phyloP scores from a whole-genome alignment of 2,797 vertebrate species.

The Sarcoramphus papa region DNA sequence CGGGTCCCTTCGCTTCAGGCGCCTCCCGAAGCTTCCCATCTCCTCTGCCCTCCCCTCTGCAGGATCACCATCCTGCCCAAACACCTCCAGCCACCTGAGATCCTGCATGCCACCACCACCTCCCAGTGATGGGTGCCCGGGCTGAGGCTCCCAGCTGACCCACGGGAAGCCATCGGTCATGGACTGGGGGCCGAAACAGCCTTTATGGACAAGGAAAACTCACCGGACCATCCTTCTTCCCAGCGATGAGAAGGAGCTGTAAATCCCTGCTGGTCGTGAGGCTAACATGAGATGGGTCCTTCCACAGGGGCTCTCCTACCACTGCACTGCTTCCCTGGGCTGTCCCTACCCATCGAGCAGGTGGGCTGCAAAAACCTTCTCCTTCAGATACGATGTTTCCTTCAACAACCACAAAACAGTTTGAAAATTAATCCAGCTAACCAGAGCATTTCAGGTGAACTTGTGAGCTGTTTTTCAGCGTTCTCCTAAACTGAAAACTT shows the following conservation, averaged over 20 bases:
- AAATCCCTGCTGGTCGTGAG: background rate
- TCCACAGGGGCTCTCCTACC: background rate
- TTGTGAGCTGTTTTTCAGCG: background rate
- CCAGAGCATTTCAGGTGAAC: background rate
- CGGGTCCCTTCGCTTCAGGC: background rate
- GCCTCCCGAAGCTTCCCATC: background rate
- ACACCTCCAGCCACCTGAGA: background rate
- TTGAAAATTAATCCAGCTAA: background rate
- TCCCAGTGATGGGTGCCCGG: background rate
- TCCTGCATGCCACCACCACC: accelerated
- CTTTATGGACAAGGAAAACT: background rate
- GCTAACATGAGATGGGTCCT: background rate
- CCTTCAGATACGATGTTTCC: background rate
- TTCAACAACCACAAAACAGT: background rate
- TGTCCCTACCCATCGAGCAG: background rate
- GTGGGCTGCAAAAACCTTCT: background rate
- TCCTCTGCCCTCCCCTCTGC: background rate
- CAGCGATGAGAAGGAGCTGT: background rate
- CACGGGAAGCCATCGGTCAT: background rate
- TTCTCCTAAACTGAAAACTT: background rate
- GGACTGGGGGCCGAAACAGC: background rate
- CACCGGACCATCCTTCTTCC: background rate
- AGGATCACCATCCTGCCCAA: background rate
- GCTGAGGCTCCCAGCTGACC: background rate
- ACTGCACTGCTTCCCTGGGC: background rate